phyloP scores from a whole-genome alignment of 2,797 vertebrate genomes.

The Setipinna tenuifilis region DNA sequence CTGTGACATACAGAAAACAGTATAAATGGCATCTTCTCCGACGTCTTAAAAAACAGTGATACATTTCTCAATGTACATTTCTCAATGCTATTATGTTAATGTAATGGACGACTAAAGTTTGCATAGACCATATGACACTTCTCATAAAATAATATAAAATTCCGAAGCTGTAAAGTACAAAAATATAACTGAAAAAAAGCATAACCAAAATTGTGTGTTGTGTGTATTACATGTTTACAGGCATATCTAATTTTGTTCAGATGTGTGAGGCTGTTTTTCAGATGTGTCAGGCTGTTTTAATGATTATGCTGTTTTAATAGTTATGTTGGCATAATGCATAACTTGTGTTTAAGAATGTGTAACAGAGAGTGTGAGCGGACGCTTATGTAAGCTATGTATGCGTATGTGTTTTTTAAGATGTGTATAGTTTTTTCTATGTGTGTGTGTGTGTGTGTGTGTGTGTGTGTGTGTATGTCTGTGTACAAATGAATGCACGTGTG shows the following conservation, averaged over 20 bases:
- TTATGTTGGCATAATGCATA: no score
- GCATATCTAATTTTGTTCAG: neutral
- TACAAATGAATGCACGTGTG: no score
- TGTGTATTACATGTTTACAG: neutral
- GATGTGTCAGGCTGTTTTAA: no score
- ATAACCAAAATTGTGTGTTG: no score
- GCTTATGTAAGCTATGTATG: neutral
- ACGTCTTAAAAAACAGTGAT: neutral
- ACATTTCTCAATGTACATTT: neutral
- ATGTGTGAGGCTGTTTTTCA: no score
- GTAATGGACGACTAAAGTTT: no score
- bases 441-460: neutral
- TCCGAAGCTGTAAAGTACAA: neutral
- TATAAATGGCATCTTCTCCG: neutral
- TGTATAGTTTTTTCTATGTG: no score
- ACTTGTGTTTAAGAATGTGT: no score
- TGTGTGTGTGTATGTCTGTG: neutral
- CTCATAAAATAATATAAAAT: no score
- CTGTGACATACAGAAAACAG: neutral
- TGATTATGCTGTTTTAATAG: no score
- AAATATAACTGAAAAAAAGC: neutral
- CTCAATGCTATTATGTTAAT: no score
- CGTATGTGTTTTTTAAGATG: neutral
- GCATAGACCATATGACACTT: no score
- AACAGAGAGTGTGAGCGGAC: neutral